These are phyloP conservation scores for Archilochus colubris DNA, from an alignment of 2,113 vertebrate genomes.

Conservation along the genomic window DNA sequence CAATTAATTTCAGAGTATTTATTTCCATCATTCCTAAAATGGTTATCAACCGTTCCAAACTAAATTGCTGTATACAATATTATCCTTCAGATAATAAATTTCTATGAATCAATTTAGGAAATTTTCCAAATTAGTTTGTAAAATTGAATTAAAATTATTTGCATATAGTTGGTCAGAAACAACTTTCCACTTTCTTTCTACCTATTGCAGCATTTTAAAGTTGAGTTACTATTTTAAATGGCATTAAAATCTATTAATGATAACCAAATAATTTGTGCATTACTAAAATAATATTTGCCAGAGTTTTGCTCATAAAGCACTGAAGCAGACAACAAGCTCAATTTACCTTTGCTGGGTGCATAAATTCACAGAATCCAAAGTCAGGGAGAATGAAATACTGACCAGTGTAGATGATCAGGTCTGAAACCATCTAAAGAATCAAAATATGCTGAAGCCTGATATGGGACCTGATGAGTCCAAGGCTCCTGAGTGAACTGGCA, in stretches of 20 bases:
- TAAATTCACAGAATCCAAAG: not conserved
- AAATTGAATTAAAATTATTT: not conserved
- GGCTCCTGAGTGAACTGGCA: not conserved
- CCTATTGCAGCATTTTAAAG: not conserved
- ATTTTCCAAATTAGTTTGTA: not conserved
- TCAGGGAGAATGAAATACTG: not conserved
- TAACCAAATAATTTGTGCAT: not conserved
- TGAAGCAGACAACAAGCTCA: not conserved
- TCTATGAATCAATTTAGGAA: not conserved
- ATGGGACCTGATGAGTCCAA: not conserved
- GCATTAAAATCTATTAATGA: not conserved
- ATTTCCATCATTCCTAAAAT: slow-evolving; percentile 44
- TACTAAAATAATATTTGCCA: not conserved
- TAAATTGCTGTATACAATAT: not conserved
- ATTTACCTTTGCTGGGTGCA: not conserved
- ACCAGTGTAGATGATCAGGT: not conserved
- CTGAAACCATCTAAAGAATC: not conserved
- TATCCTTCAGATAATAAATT: not conserved
- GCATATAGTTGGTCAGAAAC: not conserved
- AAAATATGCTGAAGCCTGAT: not conserved
- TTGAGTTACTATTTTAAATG: not conserved
- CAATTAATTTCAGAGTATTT: slow-evolving; percentile 53
- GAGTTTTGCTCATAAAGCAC: not conserved
- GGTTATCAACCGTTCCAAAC: slow-evolving; percentile 30
- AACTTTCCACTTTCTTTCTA: not conserved